Percentiles rank a stretch among this genome's conserved stretches.
Conservation (phyloP, 2,797 vertebrate species). For the Coregonus sp. region DNA sequence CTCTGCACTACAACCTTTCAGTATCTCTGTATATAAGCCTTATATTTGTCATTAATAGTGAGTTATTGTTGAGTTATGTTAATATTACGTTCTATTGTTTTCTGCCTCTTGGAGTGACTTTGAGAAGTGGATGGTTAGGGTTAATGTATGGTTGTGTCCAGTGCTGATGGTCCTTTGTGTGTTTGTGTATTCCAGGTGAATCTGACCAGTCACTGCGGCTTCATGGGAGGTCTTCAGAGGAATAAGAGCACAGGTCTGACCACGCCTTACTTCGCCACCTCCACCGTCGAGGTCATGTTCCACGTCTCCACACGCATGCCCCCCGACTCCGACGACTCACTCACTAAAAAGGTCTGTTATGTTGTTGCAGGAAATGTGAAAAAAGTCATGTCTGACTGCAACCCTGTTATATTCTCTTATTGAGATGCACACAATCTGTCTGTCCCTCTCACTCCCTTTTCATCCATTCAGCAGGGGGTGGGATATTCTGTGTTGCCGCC, state of each 20-base stretch:
- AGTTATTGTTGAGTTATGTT: too few species aligned
- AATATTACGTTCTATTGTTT: too few species aligned
- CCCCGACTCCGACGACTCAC: constrained; percentile 94
- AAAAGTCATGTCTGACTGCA: too few species aligned
- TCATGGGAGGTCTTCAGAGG: constrained; percentile 96
- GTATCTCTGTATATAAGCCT: not conserved
- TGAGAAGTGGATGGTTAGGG: not conserved
- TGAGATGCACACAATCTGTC: too few species aligned
- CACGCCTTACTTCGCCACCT: constrained; percentile 96
- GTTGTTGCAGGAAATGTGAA: too few species aligned
- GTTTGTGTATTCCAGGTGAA: constrained; percentile 81
- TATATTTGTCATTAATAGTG: too few species aligned
- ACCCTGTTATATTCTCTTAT: too few species aligned
- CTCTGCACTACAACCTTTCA: not conserved
- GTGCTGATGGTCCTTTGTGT: constrained; percentile 25
- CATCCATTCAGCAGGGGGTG: not conserved
- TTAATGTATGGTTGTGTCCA: constrained; percentile 8
- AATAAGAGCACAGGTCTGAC: constrained; percentile 96
- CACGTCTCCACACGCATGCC: constrained; percentile 99
- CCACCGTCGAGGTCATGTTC: constrained; percentile 96
- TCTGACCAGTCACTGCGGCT: constrained; percentile 94
- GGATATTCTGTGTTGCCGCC: not conserved
- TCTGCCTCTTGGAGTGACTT: not conserved
- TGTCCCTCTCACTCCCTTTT: not conserved
- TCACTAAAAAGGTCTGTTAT: constrained; percentile 93